Percentiles rank a stretch among this genome's conserved stretches.
Evolutionary conservation across 1,140 invertebrate genomes (phyloP).

Genomic region (Brachystomella parvula): DNA sequence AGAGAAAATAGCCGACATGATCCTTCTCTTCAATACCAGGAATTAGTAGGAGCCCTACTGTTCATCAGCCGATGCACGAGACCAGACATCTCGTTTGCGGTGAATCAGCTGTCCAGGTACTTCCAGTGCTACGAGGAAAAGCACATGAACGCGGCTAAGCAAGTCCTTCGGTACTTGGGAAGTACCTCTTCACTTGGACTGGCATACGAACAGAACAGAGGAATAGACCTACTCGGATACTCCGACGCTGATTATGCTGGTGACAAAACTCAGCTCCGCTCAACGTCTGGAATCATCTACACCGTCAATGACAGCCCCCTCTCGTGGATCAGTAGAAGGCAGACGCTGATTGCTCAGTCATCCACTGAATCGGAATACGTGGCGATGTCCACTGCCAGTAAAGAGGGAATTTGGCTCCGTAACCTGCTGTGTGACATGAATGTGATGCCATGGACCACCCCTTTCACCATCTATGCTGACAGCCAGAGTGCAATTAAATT

Average conservation of each 20-base stretch:
- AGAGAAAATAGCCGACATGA: not conserved
- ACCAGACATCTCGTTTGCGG: not conserved
- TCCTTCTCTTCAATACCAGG: not conserved
- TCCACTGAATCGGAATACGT: slow-evolving; percentile 37
- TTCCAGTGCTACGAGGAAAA: slow-evolving; percentile 39
- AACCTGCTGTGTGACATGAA: slow-evolving; percentile 40
- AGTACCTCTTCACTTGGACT: slow-evolving; percentile 40
- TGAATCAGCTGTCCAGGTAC: slow-evolving; percentile 33
- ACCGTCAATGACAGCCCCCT: not conserved
- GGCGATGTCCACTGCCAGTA: slow-evolving; percentile 41
- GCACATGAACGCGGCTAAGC: slow-evolving; percentile 45
- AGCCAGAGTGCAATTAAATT: slow-evolving; percentile 39
- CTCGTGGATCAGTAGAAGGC: not conserved
- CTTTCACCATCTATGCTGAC: slow-evolving; percentile 19
- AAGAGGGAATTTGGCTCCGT: slow-evolving; percentile 40
- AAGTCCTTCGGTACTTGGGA: slow-evolving; percentile 45
- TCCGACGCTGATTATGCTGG: slow-evolving; percentile 3
- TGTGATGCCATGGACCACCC: not conserved
- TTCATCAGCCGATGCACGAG: slow-evolving; percentile 3
- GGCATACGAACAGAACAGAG: not conserved
- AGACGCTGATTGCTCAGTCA: slow-evolving; percentile 15
- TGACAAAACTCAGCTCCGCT: not conserved
- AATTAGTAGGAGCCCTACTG: slow-evolving; percentile 2
- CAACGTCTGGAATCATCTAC: not conserved
- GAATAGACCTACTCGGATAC: not conserved